A percentile compares a stretch with the other conserved stretches of the same genome.
These are phyloP conservation scores for Emmelina monodactyla DNA, from an alignment of 2,888 invertebrate genomes.

Conservation along the genomic window DNA sequence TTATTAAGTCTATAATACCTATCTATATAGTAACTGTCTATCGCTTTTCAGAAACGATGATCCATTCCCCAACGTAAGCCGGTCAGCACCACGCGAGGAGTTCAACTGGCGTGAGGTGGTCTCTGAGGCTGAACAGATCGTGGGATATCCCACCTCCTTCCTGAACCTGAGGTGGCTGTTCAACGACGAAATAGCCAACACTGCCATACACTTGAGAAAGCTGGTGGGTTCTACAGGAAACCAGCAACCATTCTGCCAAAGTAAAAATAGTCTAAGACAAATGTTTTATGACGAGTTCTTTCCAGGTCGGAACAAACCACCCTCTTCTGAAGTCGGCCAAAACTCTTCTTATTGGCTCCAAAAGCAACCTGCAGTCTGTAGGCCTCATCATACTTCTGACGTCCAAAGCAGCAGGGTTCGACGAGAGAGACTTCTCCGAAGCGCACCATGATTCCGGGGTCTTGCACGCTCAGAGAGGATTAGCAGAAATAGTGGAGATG, in stretches of 20 bases:
- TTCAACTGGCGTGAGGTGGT: slow-evolving; percentile 50
- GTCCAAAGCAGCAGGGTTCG: slow-evolving; percentile 48
- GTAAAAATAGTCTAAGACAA: slow-evolving; percentile 6
- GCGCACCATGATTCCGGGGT: slow-evolving; percentile 45
- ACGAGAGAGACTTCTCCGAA: slow-evolving; percentile 21
- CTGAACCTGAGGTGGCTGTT: slow-evolving; percentile 66
- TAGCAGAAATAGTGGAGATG: slow-evolving; percentile 60
- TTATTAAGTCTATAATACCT: too few relatives aligned
- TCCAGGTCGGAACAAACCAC: slow-evolving; percentile 50
- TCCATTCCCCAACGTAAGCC: too few relatives aligned
- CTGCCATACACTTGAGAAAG: slow-evolving; percentile 56
- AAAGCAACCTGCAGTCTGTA: slow-evolving; percentile 52
- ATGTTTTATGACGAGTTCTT: slow-evolving; percentile 1
- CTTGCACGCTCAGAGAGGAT: slow-evolving; percentile 52
- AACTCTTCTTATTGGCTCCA: slow-evolving; percentile 47
- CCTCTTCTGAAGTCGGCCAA: slow-evolving; percentile 51
- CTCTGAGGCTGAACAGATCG: slow-evolving; percentile 51
- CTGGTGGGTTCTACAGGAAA: slow-evolving; percentile 26
- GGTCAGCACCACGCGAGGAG: slow-evolving; percentile 21
- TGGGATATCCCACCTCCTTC: slow-evolving; percentile 66
- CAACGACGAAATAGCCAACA: slow-evolving; percentile 68
- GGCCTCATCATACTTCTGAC: slow-evolving; percentile 45
- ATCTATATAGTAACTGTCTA: too few relatives aligned
- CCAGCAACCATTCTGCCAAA: slow-evolving; percentile 1
- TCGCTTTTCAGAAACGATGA: too few relatives aligned